Conservation (phyloP, 1,140 invertebrate species). For the Tetramorium simillimum region DNA sequence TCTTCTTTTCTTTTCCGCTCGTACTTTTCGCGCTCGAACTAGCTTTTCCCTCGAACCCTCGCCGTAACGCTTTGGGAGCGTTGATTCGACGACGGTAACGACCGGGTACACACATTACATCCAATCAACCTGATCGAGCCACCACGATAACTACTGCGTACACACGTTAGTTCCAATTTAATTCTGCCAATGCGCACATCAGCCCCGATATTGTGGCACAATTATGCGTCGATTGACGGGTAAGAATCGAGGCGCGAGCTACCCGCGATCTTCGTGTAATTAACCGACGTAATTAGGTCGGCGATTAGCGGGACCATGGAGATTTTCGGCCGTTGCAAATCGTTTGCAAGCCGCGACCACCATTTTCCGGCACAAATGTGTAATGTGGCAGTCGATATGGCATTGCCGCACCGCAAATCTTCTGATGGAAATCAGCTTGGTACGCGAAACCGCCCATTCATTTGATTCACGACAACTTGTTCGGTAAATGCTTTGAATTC, state of each 20-base stretch:
- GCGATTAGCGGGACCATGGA: not conserved
- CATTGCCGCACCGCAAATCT: constrained; percentile 39
- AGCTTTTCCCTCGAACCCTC: constrained; percentile 13
- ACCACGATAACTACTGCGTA: constrained; percentile 55
- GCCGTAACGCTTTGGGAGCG: not conserved
- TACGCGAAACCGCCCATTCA: constrained; percentile 10
- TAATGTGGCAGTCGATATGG: constrained; percentile 28
- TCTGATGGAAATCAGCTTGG: constrained; percentile 47
- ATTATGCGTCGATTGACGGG: constrained; percentile 39
- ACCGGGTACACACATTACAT: constrained; percentile 59
- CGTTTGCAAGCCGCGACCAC: not conserved
- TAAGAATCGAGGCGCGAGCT: constrained; percentile 24
- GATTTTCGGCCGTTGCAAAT: constrained; percentile 14
- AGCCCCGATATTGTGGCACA: constrained; percentile 29
- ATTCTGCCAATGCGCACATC: constrained; percentile 54
- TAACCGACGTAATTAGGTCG: constrained; percentile 50
- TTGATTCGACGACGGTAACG: constrained; percentile 56
- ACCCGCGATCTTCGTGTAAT: constrained; percentile 41
- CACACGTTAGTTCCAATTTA: constrained; percentile 59
- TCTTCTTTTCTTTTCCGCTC: not conserved
- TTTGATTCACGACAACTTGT: constrained; percentile 17
- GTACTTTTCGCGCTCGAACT: constrained; percentile 38
- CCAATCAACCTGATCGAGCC: constrained; percentile 51
- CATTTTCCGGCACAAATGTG: constrained; percentile 26
- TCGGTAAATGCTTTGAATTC: constrained; percentile 27